Percentiles rank a stretch among this genome's conserved stretches.
Conservation (phyloP, 2,888 invertebrate genomes). For the Strigamia transsilvanica region DNA sequence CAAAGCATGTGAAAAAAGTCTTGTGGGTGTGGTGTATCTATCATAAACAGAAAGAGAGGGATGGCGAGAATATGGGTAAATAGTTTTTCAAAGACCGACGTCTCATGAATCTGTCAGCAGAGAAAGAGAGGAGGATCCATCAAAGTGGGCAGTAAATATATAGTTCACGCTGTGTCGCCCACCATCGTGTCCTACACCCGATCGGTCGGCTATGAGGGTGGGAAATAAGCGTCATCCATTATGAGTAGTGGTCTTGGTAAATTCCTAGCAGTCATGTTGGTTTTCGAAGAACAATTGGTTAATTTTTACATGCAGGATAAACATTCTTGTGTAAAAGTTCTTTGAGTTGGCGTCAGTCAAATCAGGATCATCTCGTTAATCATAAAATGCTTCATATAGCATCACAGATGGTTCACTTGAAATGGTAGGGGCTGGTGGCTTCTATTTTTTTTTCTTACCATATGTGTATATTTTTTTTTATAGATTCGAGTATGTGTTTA, state of each 20-base stretch:
- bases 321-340: slow-evolving; percentile 3
- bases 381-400: slow-evolving; percentile 49
- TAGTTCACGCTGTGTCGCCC: slow-evolving; percentile 48
- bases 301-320: slow-evolving; percentile 21
- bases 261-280: slow-evolving; percentile 4
- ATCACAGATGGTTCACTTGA: slow-evolving; percentile 32
- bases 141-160: slow-evolving; percentile 44
- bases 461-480: slow-evolving; percentile 14
- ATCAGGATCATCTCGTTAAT: slow-evolving; percentile 41
- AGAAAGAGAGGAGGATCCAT: slow-evolving; percentile 31
- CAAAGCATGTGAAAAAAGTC: background rate
- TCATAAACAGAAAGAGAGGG: slow-evolving; percentile 41
- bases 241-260: slow-evolving; percentile 23
- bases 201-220: slow-evolving; percentile 18
- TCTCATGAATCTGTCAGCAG: slow-evolving; percentile 45
- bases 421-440: slow-evolving; percentile 11
- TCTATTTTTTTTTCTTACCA: background rate
- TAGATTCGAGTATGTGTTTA: slow-evolving; percentile 5
- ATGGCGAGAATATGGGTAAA: slow-evolving; percentile 31
- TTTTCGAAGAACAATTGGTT: background rate
- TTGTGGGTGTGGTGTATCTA: slow-evolving; percentile 37
- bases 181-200: slow-evolving; percentile 33
- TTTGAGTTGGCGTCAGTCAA: slow-evolving; percentile 21
- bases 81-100: slow-evolving; percentile 33
- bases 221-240: background rate